phyloP scores from a whole-genome alignment of 2,113 vertebrate species.

The Hydrochoerus hydrochaeris region DNA sequence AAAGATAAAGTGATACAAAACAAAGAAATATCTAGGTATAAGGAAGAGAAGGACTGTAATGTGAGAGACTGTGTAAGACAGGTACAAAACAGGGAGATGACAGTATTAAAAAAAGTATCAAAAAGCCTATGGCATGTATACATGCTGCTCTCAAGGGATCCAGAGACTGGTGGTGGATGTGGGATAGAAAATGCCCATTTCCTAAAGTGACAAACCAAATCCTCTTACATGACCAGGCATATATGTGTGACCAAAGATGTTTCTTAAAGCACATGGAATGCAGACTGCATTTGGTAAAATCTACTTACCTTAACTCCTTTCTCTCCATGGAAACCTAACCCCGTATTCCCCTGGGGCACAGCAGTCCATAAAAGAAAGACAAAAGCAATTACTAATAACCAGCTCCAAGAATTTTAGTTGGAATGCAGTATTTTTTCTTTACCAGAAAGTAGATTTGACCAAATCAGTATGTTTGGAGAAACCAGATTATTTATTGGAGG shows the following conservation, averaged over 20 bases:
- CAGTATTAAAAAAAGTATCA: constrained; percentile 16
- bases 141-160: neutral
- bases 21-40: neutral
- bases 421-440: constrained; percentile 37
- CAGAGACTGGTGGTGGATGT: neutral
- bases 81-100: neutral
- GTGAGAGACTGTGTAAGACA: neutral
- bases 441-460: constrained; percentile 42
- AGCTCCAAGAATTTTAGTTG: constrained; percentile 38
- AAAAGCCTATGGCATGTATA: neutral
- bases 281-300: constrained; percentile 45
- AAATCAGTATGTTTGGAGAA: constrained; percentile 38
- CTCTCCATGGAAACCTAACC: constrained; percentile 92
- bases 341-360: constrained; percentile 89
- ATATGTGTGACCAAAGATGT: neutral
- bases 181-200: constrained; percentile 16
- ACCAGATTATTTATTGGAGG: neutral
- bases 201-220: constrained; percentile 24
- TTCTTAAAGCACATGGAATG: constrained; percentile 36
- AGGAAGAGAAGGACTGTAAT: neutral
- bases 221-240: neutral
- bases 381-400: constrained; percentile 63
- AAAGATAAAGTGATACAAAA: neutral
- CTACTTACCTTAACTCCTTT: constrained; percentile 93
- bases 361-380: constrained; percentile 58